Conservation (phyloP, 2,113 vertebrate genomes). For the Synchiropus splendidus region DNA sequence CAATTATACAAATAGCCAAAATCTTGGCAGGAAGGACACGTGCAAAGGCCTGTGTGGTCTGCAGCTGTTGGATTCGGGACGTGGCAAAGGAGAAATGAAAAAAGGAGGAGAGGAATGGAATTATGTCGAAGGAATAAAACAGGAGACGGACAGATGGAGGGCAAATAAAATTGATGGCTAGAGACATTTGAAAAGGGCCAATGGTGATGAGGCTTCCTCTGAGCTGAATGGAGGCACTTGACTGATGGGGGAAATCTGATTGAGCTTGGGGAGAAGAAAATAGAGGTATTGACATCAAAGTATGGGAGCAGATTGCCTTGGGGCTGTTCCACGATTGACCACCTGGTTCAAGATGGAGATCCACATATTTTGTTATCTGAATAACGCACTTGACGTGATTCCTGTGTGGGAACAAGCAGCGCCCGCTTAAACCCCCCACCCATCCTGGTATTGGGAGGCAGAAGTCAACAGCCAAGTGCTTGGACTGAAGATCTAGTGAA, state of each 20-base stretch:
- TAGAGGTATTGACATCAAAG: conserved; percentile 18
- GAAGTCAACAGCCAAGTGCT: too few species aligned
- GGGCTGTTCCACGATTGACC: too few species aligned
- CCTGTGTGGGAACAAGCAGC: too few species aligned
- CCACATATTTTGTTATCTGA: too few species aligned
- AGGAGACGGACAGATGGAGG: conserved; percentile 52
- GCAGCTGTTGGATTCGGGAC: too few species aligned
- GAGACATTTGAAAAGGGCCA: conserved; percentile 31
- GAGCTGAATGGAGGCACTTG: conserved; percentile 39
- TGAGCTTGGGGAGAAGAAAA: conserved; percentile 25
- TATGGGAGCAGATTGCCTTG: conserved; percentile 40
- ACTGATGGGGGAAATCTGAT: conserved; percentile 47
- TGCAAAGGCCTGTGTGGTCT: conserved; percentile 44
- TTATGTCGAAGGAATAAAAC: conserved; percentile 27
- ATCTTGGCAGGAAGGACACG: conserved; percentile 32
- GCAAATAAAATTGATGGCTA: conserved; percentile 39
- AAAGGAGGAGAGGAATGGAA: too few species aligned
- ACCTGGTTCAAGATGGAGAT: too few species aligned
- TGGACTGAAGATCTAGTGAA: too few species aligned
- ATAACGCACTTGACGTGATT: too few species aligned
- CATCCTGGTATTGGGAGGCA: too few species aligned
- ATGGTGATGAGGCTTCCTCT: conserved; percentile 54
- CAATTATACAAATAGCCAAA: conserved; percentile 13
- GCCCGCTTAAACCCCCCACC: too few species aligned
- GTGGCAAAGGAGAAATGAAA: too few species aligned